Evolutionary conservation across 2,113 vertebrate genomes (phyloP), one percentile per base, ranked within the genome.

Genomic region (Myrmecobius fasciatus): DNA sequence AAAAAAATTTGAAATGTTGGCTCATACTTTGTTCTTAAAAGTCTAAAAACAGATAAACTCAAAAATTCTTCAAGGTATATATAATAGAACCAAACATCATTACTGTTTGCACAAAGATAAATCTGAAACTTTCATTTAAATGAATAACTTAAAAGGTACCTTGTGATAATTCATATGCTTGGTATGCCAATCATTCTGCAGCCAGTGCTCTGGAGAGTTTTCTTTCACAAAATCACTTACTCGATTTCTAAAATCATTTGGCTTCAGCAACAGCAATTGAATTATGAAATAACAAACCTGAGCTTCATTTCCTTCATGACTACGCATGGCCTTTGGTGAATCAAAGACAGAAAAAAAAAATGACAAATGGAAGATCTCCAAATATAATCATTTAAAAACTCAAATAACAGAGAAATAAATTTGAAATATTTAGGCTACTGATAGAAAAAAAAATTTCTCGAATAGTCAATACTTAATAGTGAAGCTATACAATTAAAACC

Each of bases 271-370:
- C 48, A 99, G 99, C 95, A 99, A 98, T 36, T 99, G 99, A 98
- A 99, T 99, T 97, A 99, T 99, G 98, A 99, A 99, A 98, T 99
- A 99, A 97, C 99, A 99, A 83, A 99, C 99, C 97, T 99, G 99
- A 67, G 99, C 99, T 98, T 99, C 99, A 52, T 99, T 99, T 95
- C 99, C 99, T 98, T 99, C 99, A 43, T 99, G 99, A 98, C 99
- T 99, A 14, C 99, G 99, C 99, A 99, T 99, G 0, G 99, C 99
- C 99, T 99, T 98, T 48, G 94, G 96, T 67, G 60, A 67, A 67
- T 67, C 12, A 67, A 67, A 67, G 31, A 67, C 12, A 96, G 1
- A 52, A 97, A 94, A 97, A 92, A 43, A 94, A 96, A 93, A 8
- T n/a, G 9, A 95, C 11, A 12, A 47, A 48, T 51, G 56, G 22